Evolutionary conservation across 1,140 invertebrate species (phyloP).

Genomic region (Venturia canescens): DNA sequence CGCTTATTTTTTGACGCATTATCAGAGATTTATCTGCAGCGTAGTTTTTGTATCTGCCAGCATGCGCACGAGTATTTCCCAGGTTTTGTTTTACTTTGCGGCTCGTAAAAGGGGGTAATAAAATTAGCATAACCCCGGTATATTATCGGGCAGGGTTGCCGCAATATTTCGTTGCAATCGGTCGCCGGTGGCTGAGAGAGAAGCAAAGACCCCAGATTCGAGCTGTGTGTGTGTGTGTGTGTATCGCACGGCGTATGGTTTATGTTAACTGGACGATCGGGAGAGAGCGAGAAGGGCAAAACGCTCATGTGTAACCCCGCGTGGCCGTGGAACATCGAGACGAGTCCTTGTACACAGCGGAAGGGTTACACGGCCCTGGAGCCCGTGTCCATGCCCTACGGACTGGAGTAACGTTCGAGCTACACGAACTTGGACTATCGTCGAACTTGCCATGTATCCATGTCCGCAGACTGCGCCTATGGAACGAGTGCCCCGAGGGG

Average conservation of each 20-base stretch:
- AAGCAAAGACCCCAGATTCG: constrained; percentile 25
- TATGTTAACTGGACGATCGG: neutral
- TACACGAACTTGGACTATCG: constrained; percentile 18
- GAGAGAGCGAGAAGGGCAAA: constrained; percentile 14
- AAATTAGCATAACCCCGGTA: constrained; percentile 71
- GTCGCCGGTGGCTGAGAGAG: constrained; percentile 30
- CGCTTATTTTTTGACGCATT: constrained; percentile 35
- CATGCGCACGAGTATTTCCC: constrained; percentile 38
- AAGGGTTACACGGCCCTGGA: constrained; percentile 29
- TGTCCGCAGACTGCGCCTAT: neutral
- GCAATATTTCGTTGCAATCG: constrained; percentile 18
- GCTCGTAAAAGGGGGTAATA: constrained; percentile 52
- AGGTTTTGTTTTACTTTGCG: constrained; percentile 37
- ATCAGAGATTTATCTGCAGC: constrained; percentile 3
- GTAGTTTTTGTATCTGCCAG: constrained; percentile 53
- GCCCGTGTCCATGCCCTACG: neutral
- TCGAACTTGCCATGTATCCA: neutral
- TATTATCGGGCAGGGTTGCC: constrained; percentile 57
- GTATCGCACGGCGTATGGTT: neutral
- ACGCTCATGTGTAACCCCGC: neutral
- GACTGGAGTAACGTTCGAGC: constrained; percentile 7
- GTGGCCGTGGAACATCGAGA: constrained; percentile 6
- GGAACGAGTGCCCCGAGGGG: neutral
- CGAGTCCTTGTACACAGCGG: constrained; percentile 22
- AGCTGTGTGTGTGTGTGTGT: constrained; percentile 25